Evolutionary conservation across 2,888 invertebrate genomes (phyloP), one percentile per base, ranked within the genome.

Genomic region (Acanthosepion pharaonis): DNA sequence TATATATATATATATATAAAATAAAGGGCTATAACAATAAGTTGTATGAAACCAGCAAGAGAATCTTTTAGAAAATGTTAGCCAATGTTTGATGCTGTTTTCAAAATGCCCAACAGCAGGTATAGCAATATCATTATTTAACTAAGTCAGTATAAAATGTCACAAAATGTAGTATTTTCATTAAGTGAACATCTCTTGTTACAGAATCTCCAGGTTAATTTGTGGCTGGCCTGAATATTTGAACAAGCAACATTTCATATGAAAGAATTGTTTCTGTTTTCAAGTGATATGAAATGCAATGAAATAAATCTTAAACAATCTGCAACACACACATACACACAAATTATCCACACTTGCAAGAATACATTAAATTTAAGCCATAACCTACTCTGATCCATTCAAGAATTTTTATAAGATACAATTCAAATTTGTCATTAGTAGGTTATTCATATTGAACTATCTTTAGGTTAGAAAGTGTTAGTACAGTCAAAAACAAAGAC

Each of bases 401-500:
- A 78, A 78, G 6, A n/a, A 23, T 1, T 59, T 23, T 59, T 78
- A 0, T n/a, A 6, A 78, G 9, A 78, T 78, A 78, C n/a, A 78
- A 78, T 5, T 0, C 9, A n/a, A 11, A 78, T 78, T 78, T 78
- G 28, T n/a, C n/a, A 78, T n/a, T 78, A n/a, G n/a, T n/a, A 78
- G 78, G n/a, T 78, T n/a, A 78, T 78, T 78, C n/a, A 78, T 4
- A 78, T 78, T 78, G 23, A 64, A 25, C n/a, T n/a, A 18, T n/a
- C 11, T n/a, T 78, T n/a, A n/a, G 78, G 78, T 78, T 78, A 92
- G 49, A 92, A 49, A 92, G 20, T 51, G 53, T 92, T 92, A 92
- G 92, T 92, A 92, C 9, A 92, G 33, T 92, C 92, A 92, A 92
- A 92, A 92, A 92, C 92, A 92, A 92, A 92, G 42, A 92, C 92